Conservation (phyloP, 2,888 invertebrate genomes). For the Drosophila fungiperda region DNA sequence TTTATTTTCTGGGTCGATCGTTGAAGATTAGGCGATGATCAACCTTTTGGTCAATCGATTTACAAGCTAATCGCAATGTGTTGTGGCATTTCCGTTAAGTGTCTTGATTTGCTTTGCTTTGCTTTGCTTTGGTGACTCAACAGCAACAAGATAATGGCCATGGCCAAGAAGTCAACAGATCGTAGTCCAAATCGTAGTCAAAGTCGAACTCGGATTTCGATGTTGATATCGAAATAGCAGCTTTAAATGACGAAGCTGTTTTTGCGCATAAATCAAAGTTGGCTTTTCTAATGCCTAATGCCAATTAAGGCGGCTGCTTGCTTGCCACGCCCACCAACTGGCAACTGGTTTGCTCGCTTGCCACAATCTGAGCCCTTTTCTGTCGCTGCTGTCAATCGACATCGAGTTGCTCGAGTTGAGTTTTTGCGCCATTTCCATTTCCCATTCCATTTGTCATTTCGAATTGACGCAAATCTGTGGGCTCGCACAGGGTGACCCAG, state of each 20-base stretch:
- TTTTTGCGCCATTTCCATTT: slow-evolving; percentile 55
- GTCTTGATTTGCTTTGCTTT: slow-evolving; percentile 7
- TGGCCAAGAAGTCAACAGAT: slow-evolving; percentile 22
- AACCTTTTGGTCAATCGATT: neutral
- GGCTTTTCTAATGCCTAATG: slow-evolving; percentile 40
- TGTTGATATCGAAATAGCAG: neutral
- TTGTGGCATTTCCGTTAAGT: slow-evolving; percentile 46
- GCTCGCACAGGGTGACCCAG: slow-evolving; percentile 43
- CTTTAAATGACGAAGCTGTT: neutral
- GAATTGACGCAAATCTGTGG: slow-evolving; percentile 46
- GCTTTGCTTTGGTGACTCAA: slow-evolving; percentile 38
- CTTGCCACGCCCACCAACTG: slow-evolving; percentile 37
- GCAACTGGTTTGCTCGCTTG: slow-evolving; percentile 21
- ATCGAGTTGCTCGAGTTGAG: neutral
- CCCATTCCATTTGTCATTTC: slow-evolving; percentile 50
- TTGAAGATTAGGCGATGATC: slow-evolving; percentile 17
- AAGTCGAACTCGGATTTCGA: slow-evolving; percentile 6
- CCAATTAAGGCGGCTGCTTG: slow-evolving; percentile 43
- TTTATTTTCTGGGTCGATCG: slow-evolving; percentile 33
- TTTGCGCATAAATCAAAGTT: neutral
- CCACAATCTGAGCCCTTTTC: slow-evolving; percentile 25
- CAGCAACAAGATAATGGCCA: slow-evolving; percentile 17
- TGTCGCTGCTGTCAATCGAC: slow-evolving; percentile 16
- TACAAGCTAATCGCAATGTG: slow-evolving; percentile 2
- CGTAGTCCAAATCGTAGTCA: slow-evolving; percentile 4